Base-by-base conservation (phyloP, 1,140 invertebrate genomes). In the Musca domestica region DNA sequence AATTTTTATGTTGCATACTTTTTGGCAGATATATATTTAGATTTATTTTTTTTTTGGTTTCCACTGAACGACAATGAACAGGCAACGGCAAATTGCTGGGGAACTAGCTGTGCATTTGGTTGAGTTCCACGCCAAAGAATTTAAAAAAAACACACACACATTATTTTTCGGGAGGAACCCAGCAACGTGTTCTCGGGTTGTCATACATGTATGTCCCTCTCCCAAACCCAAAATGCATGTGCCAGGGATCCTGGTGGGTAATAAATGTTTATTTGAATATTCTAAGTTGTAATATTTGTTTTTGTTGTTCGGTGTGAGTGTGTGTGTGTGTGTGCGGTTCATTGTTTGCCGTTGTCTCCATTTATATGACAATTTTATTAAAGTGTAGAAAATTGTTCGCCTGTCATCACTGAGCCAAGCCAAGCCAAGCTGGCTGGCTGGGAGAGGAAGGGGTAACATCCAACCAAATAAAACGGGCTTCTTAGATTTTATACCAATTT, bases 1-100 rank as follows among this genome's bases (percentile, higher is more conserved):
- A 61, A 61, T 61, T 61, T 61, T 61, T 61, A 61, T 61, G 56
- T 61, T 61, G 56, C 56, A 61, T 61, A 61, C 56, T 61, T 61
- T 61, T 61, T 61, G 25, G 56, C 27, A 41, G 12, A 41, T 7
- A 30, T 61, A 61, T 17, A 17, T 30, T 61, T 61, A 34, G 27
- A 61, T 61, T 61, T 61, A 30, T 58, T 58, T 58, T 58, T 27
- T 9, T 23, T 54, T 9, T 54, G 22, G 22, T 5, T 54, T 23
- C 20, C 20, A n/a, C n/a, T 54, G 9, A 41, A 7, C 6, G 5
- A 5, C 34, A 41, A 41, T 12, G 34, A 41, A 41, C 2, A 41
- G 10, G 12, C 5, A 41, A 10, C 4, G 12, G 34, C 12, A 41
- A 41, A 41, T 25, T 27, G 23, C 30, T 30, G 6, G 48, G 20